These are phyloP conservation scores for Mus minutoides DNA, from an alignment of 2,797 vertebrate genomes.

Conservation along the genomic window DNA sequence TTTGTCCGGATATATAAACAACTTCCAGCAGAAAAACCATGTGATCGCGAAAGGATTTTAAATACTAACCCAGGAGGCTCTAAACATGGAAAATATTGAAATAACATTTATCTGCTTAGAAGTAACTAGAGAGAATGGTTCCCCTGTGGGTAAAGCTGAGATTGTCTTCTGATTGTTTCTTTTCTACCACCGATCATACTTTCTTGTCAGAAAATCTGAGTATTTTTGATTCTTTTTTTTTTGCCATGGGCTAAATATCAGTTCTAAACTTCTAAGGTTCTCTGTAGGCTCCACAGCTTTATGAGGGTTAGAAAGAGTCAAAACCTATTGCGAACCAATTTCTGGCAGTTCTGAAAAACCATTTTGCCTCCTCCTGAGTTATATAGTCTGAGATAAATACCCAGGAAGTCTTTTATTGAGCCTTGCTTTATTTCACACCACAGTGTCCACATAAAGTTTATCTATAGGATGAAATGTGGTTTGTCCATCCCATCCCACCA, in stretches of 20 bases:
- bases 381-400: conserved; percentile 71
- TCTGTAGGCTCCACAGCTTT: conserved; percentile 48
- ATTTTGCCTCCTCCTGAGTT: conserved; percentile 66
- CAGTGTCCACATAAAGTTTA: conserved; percentile 59
- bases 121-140: background rate
- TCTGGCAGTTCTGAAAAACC: conserved; percentile 74
- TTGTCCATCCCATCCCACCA: background rate
- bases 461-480: conserved; percentile 48
- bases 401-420: conserved; percentile 46
- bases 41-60: background rate
- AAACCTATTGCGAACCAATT: conserved; percentile 70
- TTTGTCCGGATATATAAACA: conserved; percentile 58
- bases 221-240: background rate
- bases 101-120: background rate
- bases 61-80: conserved; percentile 44
- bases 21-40: conserved; percentile 48
- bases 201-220: conserved; percentile 19
- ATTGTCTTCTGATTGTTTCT: conserved; percentile 44
- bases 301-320: conserved; percentile 68
- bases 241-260: conserved; percentile 46
- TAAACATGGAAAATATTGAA: conserved; percentile 40
- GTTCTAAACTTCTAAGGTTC: conserved; percentile 44
- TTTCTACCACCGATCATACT: background rate
- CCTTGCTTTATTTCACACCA: conserved; percentile 51
- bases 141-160: background rate